These are phyloP conservation scores for Arctocebus calabarensis DNA, from an alignment of 2,797 vertebrate genomes.

Conservation along the genomic window DNA sequence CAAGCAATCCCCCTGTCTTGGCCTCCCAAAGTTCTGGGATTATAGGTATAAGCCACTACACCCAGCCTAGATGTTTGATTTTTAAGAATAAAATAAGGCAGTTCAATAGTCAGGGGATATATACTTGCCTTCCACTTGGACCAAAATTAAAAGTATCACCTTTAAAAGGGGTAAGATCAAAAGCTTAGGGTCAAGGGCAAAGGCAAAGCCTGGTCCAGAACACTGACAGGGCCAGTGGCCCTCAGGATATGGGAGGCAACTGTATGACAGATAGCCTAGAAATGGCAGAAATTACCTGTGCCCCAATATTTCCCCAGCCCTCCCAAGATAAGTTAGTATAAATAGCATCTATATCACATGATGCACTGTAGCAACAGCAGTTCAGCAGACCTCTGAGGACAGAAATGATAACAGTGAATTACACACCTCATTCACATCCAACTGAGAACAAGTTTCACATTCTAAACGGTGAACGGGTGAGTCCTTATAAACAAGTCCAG, in stretches of 20 bases:
- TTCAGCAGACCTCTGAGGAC: not conserved
- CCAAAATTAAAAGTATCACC: not conserved
- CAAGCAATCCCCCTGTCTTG: too few relatives aligned
- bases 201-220: not conserved
- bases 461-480: not conserved
- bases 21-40: too few relatives aligned
- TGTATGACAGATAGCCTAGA: not conserved
- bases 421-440: not conserved
- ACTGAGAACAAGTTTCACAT: not conserved
- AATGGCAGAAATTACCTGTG: not conserved
- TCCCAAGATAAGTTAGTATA: not conserved
- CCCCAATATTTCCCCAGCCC: not conserved
- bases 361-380: not conserved
- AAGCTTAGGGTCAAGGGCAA: not conserved
- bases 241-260: not conserved
- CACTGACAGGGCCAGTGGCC: not conserved
- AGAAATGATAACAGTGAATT: not conserved
- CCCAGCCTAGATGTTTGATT: not conserved
- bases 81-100: constrained; percentile 22
- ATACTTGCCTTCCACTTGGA: not conserved
- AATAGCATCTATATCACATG: not conserved
- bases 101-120: not conserved
- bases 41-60: too few relatives aligned
- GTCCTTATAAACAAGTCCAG: not conserved
- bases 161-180: not conserved